A percentile compares a stretch with the other conserved stretches of the same genome.
Evolutionary conservation across 2,888 invertebrate genomes (phyloP).

Genomic region (Pristionchus mayeri): DNA sequence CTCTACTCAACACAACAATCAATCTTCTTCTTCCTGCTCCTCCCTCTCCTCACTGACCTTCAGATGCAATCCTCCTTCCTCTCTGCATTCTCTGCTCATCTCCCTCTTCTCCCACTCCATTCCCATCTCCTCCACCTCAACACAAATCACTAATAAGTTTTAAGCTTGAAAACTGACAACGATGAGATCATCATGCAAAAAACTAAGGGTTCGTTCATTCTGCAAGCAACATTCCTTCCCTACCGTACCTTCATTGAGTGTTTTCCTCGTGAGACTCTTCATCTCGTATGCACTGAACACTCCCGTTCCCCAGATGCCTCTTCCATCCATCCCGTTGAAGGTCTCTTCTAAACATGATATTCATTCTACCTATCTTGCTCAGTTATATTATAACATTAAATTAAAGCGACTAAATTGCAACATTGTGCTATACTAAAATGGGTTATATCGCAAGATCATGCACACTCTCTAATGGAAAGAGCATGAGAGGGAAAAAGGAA

Average conservation of each 20-base stretch:
- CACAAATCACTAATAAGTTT: background rate
- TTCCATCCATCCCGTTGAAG: constrained; percentile 79
- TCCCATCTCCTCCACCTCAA: background rate
- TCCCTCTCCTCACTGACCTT: background rate
- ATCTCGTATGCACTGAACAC: constrained; percentile 99
- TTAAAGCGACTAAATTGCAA: no score
- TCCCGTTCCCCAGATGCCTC: constrained; percentile 99
- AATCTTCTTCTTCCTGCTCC: background rate
- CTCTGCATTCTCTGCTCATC: constrained; percentile 10
- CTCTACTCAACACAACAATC: no score
- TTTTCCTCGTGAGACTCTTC: constrained; percentile 96
- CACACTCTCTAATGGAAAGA: no score
- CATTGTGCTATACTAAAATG: no score
- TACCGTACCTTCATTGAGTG: constrained; percentile 18
- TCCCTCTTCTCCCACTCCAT: background rate
- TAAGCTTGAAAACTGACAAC: background rate
- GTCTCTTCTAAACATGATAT: constrained; percentile 14
- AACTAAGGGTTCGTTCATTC: background rate
- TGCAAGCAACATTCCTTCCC: no score
- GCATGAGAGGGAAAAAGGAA: background rate
- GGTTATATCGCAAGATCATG: no score
- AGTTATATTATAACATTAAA: no score
- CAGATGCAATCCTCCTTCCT: background rate
- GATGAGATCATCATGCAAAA: background rate
- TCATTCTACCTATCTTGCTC: background rate